Percentiles rank a stretch among this genome's conserved stretches.
These are phyloP conservation scores for Osmerus eperlanus DNA, from an alignment of 2,113 vertebrate genomes.

Conservation along the genomic window DNA sequence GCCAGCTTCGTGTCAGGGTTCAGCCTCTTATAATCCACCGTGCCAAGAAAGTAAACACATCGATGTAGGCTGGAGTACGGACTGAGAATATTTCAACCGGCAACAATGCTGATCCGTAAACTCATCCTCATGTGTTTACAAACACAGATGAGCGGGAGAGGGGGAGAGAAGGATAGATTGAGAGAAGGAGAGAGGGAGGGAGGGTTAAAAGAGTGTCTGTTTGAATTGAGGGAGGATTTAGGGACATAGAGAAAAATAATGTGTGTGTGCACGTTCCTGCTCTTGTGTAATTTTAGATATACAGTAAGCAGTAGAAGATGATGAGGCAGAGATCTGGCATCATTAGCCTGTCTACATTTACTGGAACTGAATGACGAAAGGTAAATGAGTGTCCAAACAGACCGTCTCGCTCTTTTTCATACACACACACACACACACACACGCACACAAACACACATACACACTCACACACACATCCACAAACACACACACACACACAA, in stretches of 20 bases:
- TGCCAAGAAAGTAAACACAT: no score
- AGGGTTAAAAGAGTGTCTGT: no score
- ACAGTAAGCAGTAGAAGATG: slow-evolving; percentile 2
- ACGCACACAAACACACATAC: not conserved
- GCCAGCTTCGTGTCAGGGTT: no score
- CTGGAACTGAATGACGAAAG: slow-evolving; percentile 30
- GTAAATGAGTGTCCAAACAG: slow-evolving; percentile 17
- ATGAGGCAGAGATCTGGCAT: slow-evolving; percentile 21
- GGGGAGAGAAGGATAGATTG: not conserved
- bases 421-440: slow-evolving; percentile 4
- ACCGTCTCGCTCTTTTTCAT: not conserved
- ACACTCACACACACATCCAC: slow-evolving; percentile 30
- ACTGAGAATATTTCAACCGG: no score
- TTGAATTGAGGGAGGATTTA: no score
- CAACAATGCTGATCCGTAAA: no score
- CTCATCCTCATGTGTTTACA: not conserved
- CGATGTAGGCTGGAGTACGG: no score
- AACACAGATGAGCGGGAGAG: not conserved
- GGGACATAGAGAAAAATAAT: not conserved
- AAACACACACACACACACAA: slow-evolving; percentile 18
- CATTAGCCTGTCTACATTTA: slow-evolving; percentile 35
- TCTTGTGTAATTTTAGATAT: not conserved
- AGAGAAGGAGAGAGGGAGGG: no score
- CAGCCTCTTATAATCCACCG: no score
- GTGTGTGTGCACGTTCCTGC: not conserved